Base-by-base conservation (phyloP, 1,140 invertebrate genomes). In the Araneus ventricosus region DNA sequence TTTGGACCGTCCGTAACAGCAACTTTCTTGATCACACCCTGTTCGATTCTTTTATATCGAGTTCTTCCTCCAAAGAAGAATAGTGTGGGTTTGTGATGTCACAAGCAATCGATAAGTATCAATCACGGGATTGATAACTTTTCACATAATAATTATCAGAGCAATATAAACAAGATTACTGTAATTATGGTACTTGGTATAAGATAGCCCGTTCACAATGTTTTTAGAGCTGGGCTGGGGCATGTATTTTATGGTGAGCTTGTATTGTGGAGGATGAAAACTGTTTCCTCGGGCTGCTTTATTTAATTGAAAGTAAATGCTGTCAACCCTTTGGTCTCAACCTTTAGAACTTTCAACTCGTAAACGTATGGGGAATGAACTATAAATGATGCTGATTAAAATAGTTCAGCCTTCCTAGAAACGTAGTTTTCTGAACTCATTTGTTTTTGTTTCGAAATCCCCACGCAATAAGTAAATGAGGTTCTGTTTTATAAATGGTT, bases 1-100 rank as follows among this genome's bases (percentile, higher is more conserved):
- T 82, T 82, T 45, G 80, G 80, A 82, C 24, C 27, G 80, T 41
- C 80, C 41, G 27, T 52, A 22, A 37, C 30, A 52, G 41, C 37
- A 41, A 82, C 80, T 82, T 82, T 82, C 41, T 24, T 24, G 80
- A 27, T 52, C 39, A 82, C 80, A 30, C 80, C 80, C 80, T 14
- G 37, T 52, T 82, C 10, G n/a, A 82, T n/a, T 45, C 22, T 41
- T 82, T 24, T n/a, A 20, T 6, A 52, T n/a, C 41, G 17, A 75
- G 70, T 75, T 75, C 70, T 34, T 75, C 70, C 70, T 37, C 17
- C 70, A 37, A 75, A 37, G 27, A 37, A 75, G 70, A 75, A 52
- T 82, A 39, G 80, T 45, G 80, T 82, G n/a, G 80, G 80, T 17
- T 52, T 41, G 80, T 45, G 80, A 82, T 82, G 80, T 82, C 80